Conservation (phyloP, 2,888 invertebrate genomes). For the Polydrusus cervinus region DNA sequence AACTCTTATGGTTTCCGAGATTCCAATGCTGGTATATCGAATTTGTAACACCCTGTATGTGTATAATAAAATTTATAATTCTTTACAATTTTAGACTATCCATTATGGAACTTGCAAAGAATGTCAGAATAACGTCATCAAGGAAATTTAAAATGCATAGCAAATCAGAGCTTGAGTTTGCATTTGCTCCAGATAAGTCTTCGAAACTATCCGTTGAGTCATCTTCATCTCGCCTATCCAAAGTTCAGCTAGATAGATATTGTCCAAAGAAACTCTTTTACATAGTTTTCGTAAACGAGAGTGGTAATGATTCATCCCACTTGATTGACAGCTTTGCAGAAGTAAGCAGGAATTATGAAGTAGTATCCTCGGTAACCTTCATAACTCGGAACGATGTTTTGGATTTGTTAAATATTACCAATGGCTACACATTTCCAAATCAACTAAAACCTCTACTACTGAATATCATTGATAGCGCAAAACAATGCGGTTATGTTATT, state of each 20-base stretch:
- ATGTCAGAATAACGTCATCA: not conserved
- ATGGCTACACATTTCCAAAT: conserved; percentile 49
- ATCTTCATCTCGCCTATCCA: conserved; percentile 3
- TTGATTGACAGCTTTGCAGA: conserved; percentile 54
- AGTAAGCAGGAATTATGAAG: conserved; percentile 57
- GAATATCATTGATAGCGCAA: conserved; percentile 32
- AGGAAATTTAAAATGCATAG: conserved; percentile 18
- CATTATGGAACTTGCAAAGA: conserved; percentile 25
- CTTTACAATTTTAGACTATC: no score
- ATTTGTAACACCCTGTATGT: no score
- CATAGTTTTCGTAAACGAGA: conserved; percentile 55
- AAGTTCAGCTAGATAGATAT: conserved; percentile 54
- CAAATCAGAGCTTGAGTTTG: conserved; percentile 16
- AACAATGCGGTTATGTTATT: not conserved
- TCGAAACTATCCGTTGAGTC: conserved; percentile 34
- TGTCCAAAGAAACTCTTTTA: conserved; percentile 59
- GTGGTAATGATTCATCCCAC: conserved; percentile 44
- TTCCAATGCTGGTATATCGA: no score
- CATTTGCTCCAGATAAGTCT: conserved; percentile 1
- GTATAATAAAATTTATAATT: no score
- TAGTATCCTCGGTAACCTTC: conserved; percentile 59
- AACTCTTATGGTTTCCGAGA: no score
- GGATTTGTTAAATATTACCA: conserved; percentile 17
- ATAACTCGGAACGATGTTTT: conserved; percentile 59
- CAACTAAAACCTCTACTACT: conserved; percentile 32